Conservation (phyloP, 1,140 invertebrate species). For the Macrobrachium rosenbergii region DNA sequence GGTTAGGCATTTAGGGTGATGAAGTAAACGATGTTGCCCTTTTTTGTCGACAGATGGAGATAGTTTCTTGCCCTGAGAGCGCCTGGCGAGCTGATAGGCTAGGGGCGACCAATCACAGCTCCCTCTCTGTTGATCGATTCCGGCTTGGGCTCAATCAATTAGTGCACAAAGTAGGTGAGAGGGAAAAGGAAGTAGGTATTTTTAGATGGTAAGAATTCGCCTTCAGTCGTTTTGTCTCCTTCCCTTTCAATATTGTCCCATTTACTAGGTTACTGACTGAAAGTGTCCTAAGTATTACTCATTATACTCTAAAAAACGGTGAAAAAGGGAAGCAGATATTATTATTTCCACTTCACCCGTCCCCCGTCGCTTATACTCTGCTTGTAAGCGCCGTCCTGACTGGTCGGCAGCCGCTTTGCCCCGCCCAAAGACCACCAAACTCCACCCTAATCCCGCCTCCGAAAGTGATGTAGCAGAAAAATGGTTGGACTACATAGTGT, state of each 20-base stretch:
- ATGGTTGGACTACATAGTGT: conserved; percentile 66
- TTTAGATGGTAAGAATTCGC: conserved; percentile 12
- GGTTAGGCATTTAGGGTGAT: conserved; percentile 64
- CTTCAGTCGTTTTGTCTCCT: not conserved
- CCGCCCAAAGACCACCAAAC: conserved; percentile 38
- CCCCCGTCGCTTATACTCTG: conserved; percentile 37
- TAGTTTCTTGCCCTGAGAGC: conserved; percentile 59
- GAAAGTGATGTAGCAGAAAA: conserved; percentile 67
- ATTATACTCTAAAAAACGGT: not conserved
- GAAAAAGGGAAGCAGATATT: not conserved
- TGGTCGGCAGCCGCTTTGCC: conserved; percentile 17
- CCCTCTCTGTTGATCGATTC: conserved; percentile 54
- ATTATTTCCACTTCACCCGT: conserved; percentile 46
- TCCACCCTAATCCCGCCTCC: conserved; percentile 56
- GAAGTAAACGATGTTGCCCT: conserved; percentile 61
- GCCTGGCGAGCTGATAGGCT: conserved; percentile 57
- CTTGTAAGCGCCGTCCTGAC: not conserved
- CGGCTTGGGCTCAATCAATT: conserved; percentile 62
- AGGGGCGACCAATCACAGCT: conserved; percentile 54
- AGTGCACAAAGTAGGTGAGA: conserved; percentile 54
- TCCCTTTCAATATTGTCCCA: no score
- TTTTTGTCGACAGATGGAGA: conserved; percentile 65
- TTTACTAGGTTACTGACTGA: no score
- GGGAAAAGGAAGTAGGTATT: conserved; percentile 47
- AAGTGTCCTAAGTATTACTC: not conserved